Evolutionary conservation across 2,113 vertebrate species (phyloP), one percentile per base, ranked within the genome.

Genomic region (Acanthisitta chloris): DNA sequence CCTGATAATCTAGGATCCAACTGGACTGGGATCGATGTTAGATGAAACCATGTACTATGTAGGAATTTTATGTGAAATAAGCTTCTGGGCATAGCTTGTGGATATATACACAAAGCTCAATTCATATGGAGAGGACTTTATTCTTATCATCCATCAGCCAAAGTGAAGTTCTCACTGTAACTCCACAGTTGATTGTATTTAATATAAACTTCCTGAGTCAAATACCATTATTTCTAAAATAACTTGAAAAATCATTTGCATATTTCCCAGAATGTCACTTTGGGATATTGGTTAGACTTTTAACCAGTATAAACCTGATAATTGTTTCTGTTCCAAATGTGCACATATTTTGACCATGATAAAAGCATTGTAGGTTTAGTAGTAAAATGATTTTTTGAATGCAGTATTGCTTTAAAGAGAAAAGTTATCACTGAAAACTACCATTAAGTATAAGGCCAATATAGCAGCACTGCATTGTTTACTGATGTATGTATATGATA

Each of bases 201-300:
- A 96, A 97, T 62, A 95, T 96, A 98, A 97, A 98, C 96, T 98
- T 97, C 96, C 95, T 97, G 89, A 97, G 90, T 55, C 40, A 81
- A 97, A 98, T 96, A 93, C 86, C 84, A 98, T 97, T 97, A 96
- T 98, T 97, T 96, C 93, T 97, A 93, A 97, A 98, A 97, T 94
- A 97, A 96, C 97, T 96, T 90, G 58, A 92, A 90, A 88, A 97
- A 86, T 64, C 28, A 93, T 97, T 97, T 97, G 85, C 95, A 81
- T 97, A 87, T 94, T 97, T 97, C 83, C 48, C 74, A 93, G 87
- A 96, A 97, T 38, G 51, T 79, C 77, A 48, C 42, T 94, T 79
- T 88, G 80, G 54, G 66, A 64, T 76, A 42, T 66, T 95, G 90
- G 51, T 96, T 82, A 91, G 86, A 64, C 52, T 96, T 94, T 78